Percentiles rank a stretch among this genome's conserved stretches.
These are phyloP conservation scores for Planococcus citri DNA, from an alignment of 1,140 invertebrate genomes.

Conservation along the genomic window DNA sequence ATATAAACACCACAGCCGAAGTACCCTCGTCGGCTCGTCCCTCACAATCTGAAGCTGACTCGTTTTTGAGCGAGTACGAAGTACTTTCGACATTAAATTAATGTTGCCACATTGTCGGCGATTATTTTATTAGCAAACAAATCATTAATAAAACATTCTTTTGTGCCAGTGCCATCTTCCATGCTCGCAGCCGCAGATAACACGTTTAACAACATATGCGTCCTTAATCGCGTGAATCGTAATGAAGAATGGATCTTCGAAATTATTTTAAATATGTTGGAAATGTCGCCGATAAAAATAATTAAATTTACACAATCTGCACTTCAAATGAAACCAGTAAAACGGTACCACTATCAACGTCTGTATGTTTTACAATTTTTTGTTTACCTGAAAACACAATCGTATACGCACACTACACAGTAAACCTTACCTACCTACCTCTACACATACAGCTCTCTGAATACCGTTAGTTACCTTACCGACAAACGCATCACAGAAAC, in stretches of 20 bases:
- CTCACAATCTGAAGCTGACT: no score
- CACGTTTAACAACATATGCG: not conserved
- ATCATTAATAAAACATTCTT: conserved; percentile 2
- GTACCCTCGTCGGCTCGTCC: no score
- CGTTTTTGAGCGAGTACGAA: not conserved
- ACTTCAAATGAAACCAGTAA: not conserved
- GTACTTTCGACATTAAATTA: not conserved
- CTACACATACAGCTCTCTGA: no score
- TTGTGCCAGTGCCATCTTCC: no score
- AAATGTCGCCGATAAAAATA: not conserved
- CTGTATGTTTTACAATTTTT: no score
- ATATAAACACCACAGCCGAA: no score
- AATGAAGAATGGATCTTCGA: not conserved
- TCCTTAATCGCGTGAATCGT: not conserved
- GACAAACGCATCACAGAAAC: no score
- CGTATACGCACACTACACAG: no score
- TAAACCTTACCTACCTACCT: no score
- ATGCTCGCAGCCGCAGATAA: not conserved
- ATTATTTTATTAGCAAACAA: not conserved
- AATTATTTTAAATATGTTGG: not conserved
- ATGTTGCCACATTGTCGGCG: not conserved
- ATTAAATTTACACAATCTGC: not conserved
- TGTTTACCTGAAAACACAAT: no score
- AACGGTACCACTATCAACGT: not conserved
- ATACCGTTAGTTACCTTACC: no score